Base-by-base conservation (phyloP, 37 sponge, comb jelly and placozoan species). In the Tethya wilhelma region DNA sequence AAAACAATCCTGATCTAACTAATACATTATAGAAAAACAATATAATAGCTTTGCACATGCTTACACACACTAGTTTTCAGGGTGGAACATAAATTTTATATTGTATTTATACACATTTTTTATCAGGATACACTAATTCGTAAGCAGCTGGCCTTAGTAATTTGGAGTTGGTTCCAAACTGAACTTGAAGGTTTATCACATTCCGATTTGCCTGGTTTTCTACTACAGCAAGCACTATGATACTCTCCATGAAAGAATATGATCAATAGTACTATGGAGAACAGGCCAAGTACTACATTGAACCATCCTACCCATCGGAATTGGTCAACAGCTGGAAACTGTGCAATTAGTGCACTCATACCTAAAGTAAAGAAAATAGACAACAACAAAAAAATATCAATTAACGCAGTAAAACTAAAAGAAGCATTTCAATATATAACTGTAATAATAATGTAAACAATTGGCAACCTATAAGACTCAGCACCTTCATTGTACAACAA, bases 271-370 rank as follows among this genome's bases (percentile, higher is more conserved):
- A 64, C 43, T 1, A 63, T 1, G 26, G 42, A 26, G n/a, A 44
- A 11, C 0, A 64, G 17, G 43, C 78, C 78, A 7, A 77, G 7
- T 63, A 32, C 64, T 23, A 77, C 46, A 8, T 45, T 63, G 53
- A 59, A 77, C 46, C 64, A 77, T 2, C 63, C 78, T 4, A 77
- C 40, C 38, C 41, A 77, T 25, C 64, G 78, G 44, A 77, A 77
- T 26, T 63, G 78, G 31, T 63, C 33, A 6, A 77, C 41, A 12
- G 44, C 11, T 1, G 78, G 66, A 42, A 77, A 63, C 64, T 77
- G 78, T 14, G 78, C 64, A 37, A 77, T 26, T 28, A 77, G 38
- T 14, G 62, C 78, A 62, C 63, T 60, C 44, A 77, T 38, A 64
- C 78, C 78, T 77, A 25, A 8, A 59, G 34, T 2, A 43, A 46